phyloP scores from a whole-genome alignment of 2,888 invertebrate genomes.

The Oligia strigilis region DNA sequence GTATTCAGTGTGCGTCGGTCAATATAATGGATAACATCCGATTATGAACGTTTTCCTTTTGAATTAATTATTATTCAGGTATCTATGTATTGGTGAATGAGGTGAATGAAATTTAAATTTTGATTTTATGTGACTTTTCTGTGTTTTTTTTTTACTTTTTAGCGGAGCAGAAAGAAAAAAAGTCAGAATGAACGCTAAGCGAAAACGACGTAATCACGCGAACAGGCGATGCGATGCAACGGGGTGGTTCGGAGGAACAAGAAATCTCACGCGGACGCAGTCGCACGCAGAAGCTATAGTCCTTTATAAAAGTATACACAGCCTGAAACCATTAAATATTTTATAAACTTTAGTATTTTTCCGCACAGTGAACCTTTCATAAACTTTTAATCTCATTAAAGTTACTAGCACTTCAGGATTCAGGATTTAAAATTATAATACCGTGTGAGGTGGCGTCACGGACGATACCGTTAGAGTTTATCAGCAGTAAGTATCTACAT shows the following conservation, averaged over 20 bases:
- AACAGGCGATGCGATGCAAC: too few species aligned
- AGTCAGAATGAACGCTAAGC: too few species aligned
- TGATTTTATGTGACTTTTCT: too few species aligned
- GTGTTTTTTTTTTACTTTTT: too few species aligned
- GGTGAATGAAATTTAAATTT: neutral
- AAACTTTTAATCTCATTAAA: conserved; percentile 38
- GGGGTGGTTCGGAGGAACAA: too few species aligned
- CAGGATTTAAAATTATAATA: conserved; percentile 36
- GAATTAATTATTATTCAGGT: conserved; percentile 24
- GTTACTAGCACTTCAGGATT: conserved; percentile 21
- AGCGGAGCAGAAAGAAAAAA: too few species aligned
- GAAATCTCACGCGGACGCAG: too few species aligned
- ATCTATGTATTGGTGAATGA: conserved; percentile 8
- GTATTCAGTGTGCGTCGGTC: conserved; percentile 32
- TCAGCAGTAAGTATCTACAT: neutral
- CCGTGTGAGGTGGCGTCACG: conserved; percentile 10
- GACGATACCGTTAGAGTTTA: neutral
- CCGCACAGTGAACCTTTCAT: conserved; percentile 2
- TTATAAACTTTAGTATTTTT: conserved; percentile 13
- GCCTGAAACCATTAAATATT: conserved; percentile 4
- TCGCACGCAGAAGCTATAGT: too few species aligned
- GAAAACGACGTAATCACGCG: too few species aligned
- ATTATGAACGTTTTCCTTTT: conserved; percentile 40
- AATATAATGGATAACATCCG: conserved; percentile 27
- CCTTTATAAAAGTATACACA: neutral